Conservation (phyloP, 2,113 vertebrate genomes). For the Neodon shergylaensis region DNA sequence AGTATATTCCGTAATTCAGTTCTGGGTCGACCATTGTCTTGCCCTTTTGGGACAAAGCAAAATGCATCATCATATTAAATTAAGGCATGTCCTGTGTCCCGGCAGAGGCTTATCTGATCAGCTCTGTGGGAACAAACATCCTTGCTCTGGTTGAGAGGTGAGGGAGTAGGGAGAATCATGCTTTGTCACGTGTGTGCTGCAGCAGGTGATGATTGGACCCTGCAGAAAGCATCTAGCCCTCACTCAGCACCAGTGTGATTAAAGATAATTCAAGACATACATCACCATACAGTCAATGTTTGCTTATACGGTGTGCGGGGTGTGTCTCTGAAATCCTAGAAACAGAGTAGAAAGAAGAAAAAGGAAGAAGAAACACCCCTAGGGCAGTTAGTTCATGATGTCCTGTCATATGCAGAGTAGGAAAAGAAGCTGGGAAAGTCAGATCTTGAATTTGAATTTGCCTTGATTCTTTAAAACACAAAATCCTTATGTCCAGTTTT, state of each 20-base stretch:
- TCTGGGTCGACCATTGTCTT: slow-evolving; percentile 11
- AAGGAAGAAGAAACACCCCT: not conserved
- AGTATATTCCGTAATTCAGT: not conserved
- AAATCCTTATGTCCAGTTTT: not conserved
- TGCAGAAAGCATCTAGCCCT: slow-evolving; percentile 30
- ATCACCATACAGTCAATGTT: not conserved
- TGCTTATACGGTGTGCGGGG: not conserved
- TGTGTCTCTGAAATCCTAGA: not conserved
- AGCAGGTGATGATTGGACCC: slow-evolving; percentile 45
- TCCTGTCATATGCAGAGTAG: slow-evolving; percentile 22
- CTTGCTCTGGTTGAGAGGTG: not conserved
- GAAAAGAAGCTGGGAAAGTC: not conserved
- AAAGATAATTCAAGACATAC: slow-evolving; percentile 18
- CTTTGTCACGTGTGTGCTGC: slow-evolving; percentile 44
- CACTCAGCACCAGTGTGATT: not conserved
- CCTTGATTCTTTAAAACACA: not conserved
- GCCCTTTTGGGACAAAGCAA: slow-evolving; percentile 43
- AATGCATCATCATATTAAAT: slow-evolving; percentile 74
- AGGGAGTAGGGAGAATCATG: slow-evolving; percentile 19
- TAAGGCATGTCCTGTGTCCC: slow-evolving; percentile 62
- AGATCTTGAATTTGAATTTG: not conserved
- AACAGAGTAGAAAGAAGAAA: not conserved
- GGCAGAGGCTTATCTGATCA: slow-evolving; percentile 42
- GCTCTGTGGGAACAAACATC: slow-evolving; percentile 59
- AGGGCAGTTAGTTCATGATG: not conserved